A percentile compares a stretch with the other conserved stretches of the same genome.
Conservation (phyloP, 2,113 vertebrate genomes). For the Baryphthengus martii region DNA sequence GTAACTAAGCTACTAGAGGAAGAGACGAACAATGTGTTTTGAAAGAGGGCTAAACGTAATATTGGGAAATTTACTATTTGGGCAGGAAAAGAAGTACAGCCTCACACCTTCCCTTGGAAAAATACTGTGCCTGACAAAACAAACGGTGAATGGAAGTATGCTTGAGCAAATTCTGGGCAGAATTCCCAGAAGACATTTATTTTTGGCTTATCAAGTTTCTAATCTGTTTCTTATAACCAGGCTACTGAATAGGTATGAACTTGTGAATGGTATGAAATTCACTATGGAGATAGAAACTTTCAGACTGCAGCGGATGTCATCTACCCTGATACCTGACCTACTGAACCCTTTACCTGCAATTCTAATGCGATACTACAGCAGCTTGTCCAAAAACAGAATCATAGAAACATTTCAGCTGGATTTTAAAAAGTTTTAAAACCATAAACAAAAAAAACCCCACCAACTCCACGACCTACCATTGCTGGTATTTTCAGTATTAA, state of each 20-base stretch:
- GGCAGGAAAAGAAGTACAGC: neutral
- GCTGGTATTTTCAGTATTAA: neutral
- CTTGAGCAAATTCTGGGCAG: neutral
- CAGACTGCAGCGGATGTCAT: neutral
- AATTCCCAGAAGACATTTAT: conserved; percentile 6
- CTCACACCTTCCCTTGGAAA: neutral
- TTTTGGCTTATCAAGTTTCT: neutral
- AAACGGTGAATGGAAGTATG: neutral
- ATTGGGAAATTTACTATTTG: neutral
- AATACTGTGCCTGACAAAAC: neutral
- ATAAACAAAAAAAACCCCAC: neutral
- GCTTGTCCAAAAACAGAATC: neutral
- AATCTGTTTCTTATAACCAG: neutral
- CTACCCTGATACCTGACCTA: neutral
- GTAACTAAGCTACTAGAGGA: neutral
- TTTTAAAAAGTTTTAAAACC: neutral
- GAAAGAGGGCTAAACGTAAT: neutral
- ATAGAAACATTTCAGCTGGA: neutral
- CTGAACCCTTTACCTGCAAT: neutral
- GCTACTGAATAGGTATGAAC: neutral
- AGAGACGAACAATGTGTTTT: neutral
- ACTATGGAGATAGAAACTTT: neutral
- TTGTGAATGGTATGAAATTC: neutral
- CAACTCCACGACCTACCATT: rapidly evolving
- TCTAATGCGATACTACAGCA: neutral